A percentile compares a stretch with the other conserved stretches of the same genome.
Evolutionary conservation across 2,797 vertebrate species (phyloP).

Genomic region (Manis pentadactyla): DNA sequence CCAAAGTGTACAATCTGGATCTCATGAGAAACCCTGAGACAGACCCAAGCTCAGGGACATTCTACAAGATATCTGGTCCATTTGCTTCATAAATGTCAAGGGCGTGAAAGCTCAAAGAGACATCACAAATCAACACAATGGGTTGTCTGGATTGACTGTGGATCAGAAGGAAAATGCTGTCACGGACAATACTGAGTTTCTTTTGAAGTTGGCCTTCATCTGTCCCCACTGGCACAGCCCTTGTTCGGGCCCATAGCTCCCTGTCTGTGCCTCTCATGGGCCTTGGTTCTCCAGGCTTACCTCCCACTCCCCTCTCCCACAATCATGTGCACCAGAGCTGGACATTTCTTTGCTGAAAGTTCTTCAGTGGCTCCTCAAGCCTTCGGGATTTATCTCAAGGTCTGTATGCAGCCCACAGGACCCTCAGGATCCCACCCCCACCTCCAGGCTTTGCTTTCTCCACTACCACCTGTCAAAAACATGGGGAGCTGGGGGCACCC

Average conservation of each 20-base stretch:
- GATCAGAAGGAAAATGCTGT: not conserved
- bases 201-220: not conserved
- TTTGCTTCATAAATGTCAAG: not conserved
- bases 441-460: not conserved
- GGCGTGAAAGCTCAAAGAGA: not conserved
- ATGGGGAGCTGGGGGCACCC: not conserved
- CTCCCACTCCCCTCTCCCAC: not conserved
- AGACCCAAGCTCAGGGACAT: not conserved
- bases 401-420: not conserved
- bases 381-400: not conserved
- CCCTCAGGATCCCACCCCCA: not conserved
- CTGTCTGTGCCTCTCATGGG: accelerated
- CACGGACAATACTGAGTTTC: not conserved
- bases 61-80: not conserved
- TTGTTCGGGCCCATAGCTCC: not conserved
- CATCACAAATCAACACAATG: not conserved
- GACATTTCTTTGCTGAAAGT: not conserved
- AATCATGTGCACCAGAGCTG: no score
- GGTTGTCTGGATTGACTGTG: not conserved
- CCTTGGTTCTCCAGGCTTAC: not conserved
- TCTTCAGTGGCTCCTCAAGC: not conserved
- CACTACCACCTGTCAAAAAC: not conserved
- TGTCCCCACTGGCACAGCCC: not conserved
- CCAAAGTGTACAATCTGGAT: not conserved
- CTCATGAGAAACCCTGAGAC: not conserved